These are phyloP conservation scores for Fulmarus glacialis DNA, from an alignment of 2,113 vertebrate species.

Conservation along the genomic window DNA sequence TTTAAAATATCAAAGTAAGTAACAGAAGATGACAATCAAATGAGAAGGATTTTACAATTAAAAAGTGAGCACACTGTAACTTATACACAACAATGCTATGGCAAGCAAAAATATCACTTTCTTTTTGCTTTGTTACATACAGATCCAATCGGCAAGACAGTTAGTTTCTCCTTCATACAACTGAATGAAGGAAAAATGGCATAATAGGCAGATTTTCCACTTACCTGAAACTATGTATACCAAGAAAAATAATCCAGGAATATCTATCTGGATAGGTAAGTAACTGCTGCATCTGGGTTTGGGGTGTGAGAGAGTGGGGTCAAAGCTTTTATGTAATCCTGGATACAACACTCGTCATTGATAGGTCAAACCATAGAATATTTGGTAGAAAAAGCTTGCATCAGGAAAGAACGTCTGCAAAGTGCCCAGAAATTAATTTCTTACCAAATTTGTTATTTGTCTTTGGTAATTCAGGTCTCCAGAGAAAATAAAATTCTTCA, in stretches of 20 bases:
- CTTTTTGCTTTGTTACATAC: background rate
- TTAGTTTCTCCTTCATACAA: background rate
- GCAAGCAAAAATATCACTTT: background rate
- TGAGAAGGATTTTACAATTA: background rate
- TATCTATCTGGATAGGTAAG: background rate
- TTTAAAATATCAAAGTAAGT: background rate
- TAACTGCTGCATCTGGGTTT: background rate
- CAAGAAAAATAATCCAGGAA: background rate
- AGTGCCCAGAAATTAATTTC: background rate
- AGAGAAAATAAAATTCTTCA: background rate
- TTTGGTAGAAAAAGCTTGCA: background rate
- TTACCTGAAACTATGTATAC: background rate
- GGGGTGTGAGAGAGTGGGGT: background rate
- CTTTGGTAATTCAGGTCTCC: background rate
- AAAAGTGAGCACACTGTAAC: background rate
- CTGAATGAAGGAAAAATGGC: background rate
- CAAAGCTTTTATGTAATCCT: background rate
- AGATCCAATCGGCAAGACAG: background rate
- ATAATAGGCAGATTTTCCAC: background rate
- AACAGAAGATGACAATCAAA: background rate
- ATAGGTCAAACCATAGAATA: background rate
- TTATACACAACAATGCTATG: accelerated
- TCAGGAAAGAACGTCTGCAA: background rate
- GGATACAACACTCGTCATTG: background rate
- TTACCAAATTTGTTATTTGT: background rate